A percentile compares a stretch with the other conserved stretches of the same genome.
phyloP scores from a whole-genome alignment of 53 echinoderm and acorn worm genomes.

The Paelopatides confundens region DNA sequence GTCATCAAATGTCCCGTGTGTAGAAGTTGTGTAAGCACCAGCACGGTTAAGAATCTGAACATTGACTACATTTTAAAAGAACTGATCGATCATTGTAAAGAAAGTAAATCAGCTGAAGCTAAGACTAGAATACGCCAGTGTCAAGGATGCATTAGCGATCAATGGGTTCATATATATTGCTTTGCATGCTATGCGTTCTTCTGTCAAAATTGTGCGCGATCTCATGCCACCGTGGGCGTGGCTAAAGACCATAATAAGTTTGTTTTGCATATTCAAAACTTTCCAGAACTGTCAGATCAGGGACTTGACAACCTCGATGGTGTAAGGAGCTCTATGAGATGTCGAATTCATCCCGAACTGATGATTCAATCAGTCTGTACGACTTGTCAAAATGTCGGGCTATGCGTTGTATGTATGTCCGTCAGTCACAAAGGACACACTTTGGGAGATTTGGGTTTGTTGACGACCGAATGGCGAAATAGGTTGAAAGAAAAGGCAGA shows the following conservation, averaged over 20 bases:
- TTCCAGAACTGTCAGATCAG: background rate
- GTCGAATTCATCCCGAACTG: background rate
- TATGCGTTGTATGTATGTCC: background rate
- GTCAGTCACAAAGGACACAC: background rate
- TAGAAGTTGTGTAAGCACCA: background rate
- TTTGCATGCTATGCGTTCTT: slow-evolving; percentile 4
- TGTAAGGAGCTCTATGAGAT: background rate
- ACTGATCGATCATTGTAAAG: background rate
- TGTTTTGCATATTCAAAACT: background rate
- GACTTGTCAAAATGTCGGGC: background rate
- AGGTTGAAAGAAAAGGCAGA: background rate
- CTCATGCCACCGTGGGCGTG: background rate
- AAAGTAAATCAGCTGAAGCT: background rate
- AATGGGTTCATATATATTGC: slow-evolving; percentile 6
- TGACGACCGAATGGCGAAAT: background rate
- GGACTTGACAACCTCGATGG: background rate
- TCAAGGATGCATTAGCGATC: background rate
- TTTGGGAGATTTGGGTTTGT: background rate
- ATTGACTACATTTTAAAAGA: slow-evolving; percentile 1
- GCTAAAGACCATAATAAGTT: background rate
- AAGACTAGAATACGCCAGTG: background rate
- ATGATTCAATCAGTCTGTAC: background rate
- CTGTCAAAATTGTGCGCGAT: background rate
- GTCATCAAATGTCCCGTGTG: slow-evolving; percentile 23
- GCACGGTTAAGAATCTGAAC: background rate